Conservation (phyloP, 2,797 vertebrate genomes). For the Halcyon badia region DNA sequence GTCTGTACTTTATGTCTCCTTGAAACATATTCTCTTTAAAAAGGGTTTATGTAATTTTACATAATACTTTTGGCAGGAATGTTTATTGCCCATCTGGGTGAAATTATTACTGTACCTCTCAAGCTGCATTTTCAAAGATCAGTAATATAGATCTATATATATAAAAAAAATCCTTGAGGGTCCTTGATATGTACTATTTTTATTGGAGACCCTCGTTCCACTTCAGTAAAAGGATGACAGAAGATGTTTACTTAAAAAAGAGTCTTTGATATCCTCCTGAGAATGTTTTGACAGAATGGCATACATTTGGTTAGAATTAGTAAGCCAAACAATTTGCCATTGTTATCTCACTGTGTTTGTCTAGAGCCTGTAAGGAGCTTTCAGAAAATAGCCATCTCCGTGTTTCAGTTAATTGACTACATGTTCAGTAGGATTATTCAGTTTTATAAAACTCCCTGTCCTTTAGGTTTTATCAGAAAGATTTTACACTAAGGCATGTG, state of each 20-base stretch:
- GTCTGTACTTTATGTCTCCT: conserved; percentile 21
- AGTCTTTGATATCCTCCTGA: conserved; percentile 70
- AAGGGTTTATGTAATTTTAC: conserved; percentile 78
- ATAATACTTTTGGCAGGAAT: conserved; percentile 82
- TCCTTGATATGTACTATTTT: conserved; percentile 61
- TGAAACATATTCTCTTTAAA: conserved; percentile 52
- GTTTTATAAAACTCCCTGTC: conserved; percentile 5
- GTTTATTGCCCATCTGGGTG: conserved; percentile 87
- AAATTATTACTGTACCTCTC: conserved; percentile 79
- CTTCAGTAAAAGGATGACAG: conserved; percentile 70
- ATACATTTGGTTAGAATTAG: conserved; percentile 76
- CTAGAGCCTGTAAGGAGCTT: conserved; percentile 43
- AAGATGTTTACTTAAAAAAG: conserved; percentile 72
- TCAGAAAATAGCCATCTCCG: conserved; percentile 10
- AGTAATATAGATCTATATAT: conserved; percentile 24
- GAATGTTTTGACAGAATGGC: conserved; percentile 77
- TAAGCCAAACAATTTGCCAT: conserved; percentile 72
- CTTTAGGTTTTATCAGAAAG: conserved; percentile 18
- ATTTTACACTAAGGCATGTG: not conserved
- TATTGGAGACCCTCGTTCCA: conserved; percentile 68
- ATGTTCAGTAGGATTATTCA: conserved; percentile 24
- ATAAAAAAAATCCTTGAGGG: conserved; percentile 33
- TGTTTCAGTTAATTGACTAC: conserved; percentile 46
- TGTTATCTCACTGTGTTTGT: conserved; percentile 68
- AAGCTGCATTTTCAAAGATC: conserved; percentile 76